Conservation (phyloP, 2,113 vertebrate species). For the Gopherus flavomarginatus region DNA sequence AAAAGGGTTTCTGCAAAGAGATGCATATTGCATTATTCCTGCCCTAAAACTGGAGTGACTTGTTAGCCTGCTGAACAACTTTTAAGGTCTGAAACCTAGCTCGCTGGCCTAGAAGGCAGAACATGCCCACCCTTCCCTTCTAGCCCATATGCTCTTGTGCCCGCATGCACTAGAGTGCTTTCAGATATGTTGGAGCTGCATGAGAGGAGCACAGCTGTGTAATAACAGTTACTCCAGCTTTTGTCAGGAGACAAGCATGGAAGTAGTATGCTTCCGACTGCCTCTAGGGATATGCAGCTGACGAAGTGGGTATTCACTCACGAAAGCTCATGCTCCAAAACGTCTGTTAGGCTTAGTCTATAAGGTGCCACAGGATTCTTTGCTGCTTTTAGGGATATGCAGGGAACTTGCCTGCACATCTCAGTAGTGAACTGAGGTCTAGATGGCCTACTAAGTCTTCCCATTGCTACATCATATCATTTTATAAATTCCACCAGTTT, state of each 20-base stretch:
- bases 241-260: not conserved
- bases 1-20: accelerated
- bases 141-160: not conserved
- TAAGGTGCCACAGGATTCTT: too few species aligned
- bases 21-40: accelerated
- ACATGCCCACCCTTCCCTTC: not conserved
- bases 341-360: too few species aligned
- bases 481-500: not conserved
- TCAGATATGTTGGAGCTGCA: not conserved
- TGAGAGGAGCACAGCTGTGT: not conserved
- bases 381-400: not conserved
- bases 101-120: not conserved
- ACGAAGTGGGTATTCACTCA: too few species aligned
- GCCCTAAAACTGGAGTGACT: accelerated
- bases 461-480: not conserved
- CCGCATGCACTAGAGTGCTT: not conserved
- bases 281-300: not conserved
- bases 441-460: not conserved
- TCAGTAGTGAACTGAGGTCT: not conserved
- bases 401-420: not conserved
- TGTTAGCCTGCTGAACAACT: not conserved
- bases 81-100: not conserved
- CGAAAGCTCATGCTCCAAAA: too few species aligned
- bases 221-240: not conserved
- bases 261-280: not conserved